These are phyloP conservation scores for Hirundichthys speculiger DNA, from an alignment of 2,113 vertebrate genomes.

Conservation along the genomic window DNA sequence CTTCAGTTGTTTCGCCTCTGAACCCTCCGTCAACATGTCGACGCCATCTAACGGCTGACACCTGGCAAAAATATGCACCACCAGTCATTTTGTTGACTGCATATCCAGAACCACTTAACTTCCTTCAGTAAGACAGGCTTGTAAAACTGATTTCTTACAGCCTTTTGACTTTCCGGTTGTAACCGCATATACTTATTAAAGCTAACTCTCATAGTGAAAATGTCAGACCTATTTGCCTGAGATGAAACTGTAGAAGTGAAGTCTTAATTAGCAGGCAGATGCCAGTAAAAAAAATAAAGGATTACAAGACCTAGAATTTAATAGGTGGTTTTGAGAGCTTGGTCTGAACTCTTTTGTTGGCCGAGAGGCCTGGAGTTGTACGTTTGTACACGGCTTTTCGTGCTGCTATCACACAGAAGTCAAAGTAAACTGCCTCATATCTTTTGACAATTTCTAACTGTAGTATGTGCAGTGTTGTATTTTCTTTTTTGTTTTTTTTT, in stretches of 20 bases:
- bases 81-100: conserved; percentile 44
- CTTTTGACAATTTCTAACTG: conserved; percentile 37
- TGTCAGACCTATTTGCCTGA: conserved; percentile 2
- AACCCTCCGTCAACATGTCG: conserved; percentile 32
- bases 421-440: too few relatives aligned
- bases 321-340: conserved; percentile 19
- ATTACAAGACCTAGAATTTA: conserved; percentile 23
- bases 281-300: not conserved
- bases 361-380: not conserved
- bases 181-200: conserved; percentile 35
- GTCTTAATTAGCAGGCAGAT: conserved; percentile 32
- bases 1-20: conserved; percentile 14
- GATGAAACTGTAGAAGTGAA: conserved; percentile 11
- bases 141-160: conserved; percentile 47
- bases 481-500: conserved; percentile 9
- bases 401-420: too few relatives aligned
- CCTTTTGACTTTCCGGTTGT: conserved; percentile 40
- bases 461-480: conserved; percentile 5
- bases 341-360: conserved; percentile 32
- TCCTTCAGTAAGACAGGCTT: conserved; percentile 34
- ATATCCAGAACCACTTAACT: conserved; percentile 52
- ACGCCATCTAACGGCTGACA: conserved; percentile 13
- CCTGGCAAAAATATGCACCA: conserved; percentile 2
- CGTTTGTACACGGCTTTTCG: too few relatives aligned
- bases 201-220: conserved; percentile 12